Evolutionary conservation across 2,888 invertebrate species (phyloP).

Genomic region (Dorcus parallelipipedus): DNA sequence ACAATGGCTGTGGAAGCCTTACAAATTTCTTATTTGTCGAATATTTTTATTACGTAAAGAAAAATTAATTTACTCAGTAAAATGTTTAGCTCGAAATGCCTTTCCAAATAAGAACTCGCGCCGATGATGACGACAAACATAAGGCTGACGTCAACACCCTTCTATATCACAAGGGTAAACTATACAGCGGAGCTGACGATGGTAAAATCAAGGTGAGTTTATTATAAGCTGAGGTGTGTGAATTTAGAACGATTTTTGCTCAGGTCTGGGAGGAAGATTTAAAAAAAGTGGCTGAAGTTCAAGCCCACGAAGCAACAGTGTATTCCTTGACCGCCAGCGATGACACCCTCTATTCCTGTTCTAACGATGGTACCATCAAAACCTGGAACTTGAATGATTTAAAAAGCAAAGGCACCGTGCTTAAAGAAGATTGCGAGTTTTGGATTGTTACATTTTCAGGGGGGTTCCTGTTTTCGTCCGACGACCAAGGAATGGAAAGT

Average conservation of each 20-base stretch:
- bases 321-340: constrained; percentile 58
- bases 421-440: constrained; percentile 48
- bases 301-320: constrained; percentile 60
- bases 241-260: constrained; percentile 6
- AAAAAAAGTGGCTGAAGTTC: constrained; percentile 45
- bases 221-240: too few relatives aligned
- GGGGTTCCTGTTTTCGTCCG: constrained; percentile 56
- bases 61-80: too few relatives aligned
- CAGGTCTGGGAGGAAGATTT: constrained; percentile 52
- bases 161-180: constrained; percentile 45
- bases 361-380: constrained; percentile 62
- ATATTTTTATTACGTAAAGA: too few relatives aligned
- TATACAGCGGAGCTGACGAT: constrained; percentile 53
- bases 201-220: constrained; percentile 52
- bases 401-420: constrained; percentile 39
- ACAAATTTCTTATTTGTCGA: too few relatives aligned
- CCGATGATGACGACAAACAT: constrained; percentile 47
- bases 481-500: constrained; percentile 59
- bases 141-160: constrained; percentile 48
- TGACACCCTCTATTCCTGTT: constrained; percentile 58
- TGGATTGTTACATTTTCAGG: constrained; percentile 45
- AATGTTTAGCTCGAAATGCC: constrained; percentile 33
- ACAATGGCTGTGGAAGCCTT: too few relatives aligned
- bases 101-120: constrained; percentile 38
- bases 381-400: constrained; percentile 55